Conservation (phyloP, 2,888 invertebrate species). For the Thecocarcelia acutangulata region DNA sequence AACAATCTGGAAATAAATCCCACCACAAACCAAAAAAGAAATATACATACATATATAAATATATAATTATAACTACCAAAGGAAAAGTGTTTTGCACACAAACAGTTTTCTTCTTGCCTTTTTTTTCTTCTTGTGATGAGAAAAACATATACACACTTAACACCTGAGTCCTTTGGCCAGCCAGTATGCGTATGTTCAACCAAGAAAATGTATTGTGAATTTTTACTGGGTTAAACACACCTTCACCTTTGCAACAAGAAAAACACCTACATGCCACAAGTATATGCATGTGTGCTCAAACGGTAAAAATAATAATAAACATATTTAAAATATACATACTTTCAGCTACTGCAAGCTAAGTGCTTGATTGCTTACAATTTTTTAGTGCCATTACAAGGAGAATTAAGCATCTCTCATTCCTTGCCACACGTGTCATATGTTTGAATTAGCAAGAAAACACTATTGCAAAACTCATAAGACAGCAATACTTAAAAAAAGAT, state of each 20-base stretch:
- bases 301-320: constrained; percentile 5
- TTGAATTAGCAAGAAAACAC: constrained; percentile 9
- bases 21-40: constrained; percentile 36
- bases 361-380: constrained; percentile 5
- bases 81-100: constrained; percentile 32
- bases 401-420: constrained; percentile 48
- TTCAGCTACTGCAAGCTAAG: not conserved
- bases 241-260: constrained; percentile 52
- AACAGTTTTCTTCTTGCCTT: not conserved
- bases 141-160: constrained; percentile 3
- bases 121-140: not conserved
- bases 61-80: constrained; percentile 21
- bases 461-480: not conserved
- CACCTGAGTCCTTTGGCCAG: constrained; percentile 55
- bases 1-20: constrained; percentile 39
- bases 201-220: constrained; percentile 20
- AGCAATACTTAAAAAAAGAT: not conserved
- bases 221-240: constrained; percentile 53
- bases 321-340: not conserved
- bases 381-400: not conserved
- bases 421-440: constrained; percentile 45
- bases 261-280: not conserved
- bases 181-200: constrained; percentile 35
- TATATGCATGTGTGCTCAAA: not conserved
- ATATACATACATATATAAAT: not conserved